Percentiles rank a stretch among this genome's conserved stretches.
Evolutionary conservation across 1,140 invertebrate species (phyloP).

Genomic region (Diplogasteroides magnus): DNA sequence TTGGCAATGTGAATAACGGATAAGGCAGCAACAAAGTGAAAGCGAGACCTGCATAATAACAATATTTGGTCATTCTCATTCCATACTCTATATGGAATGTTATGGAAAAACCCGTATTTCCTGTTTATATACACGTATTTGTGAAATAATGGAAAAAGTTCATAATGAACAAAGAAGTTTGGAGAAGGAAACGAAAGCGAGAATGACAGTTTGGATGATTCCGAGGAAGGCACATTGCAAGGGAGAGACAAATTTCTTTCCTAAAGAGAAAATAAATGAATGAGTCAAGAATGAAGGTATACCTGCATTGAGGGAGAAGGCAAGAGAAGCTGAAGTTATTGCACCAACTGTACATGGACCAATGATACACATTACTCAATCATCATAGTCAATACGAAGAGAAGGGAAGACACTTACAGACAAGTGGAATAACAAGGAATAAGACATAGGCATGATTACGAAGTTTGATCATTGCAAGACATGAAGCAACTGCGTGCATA

Average conservation of each 20-base stretch:
- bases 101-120: no score
- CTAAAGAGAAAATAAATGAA: not conserved
- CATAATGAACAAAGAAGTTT: no score
- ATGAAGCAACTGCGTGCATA: conserved; percentile 33
- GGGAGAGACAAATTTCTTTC: not conserved
- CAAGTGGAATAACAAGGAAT: conserved; percentile 38
- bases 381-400: not conserved
- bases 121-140: no score
- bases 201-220: not conserved
- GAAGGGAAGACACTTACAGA: conserved; percentile 28
- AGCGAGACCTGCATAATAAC: no score
- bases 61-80: no score
- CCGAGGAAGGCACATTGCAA: not conserved
- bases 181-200: not conserved
- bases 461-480: conserved; percentile 32
- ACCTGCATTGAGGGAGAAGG: conserved; percentile 29
- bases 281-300: not conserved
- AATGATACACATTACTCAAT: conserved; percentile 43
- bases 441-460: conserved; percentile 40
- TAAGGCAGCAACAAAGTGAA: no score
- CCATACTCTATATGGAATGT: no score
- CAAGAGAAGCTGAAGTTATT: conserved; percentile 43
- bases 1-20: no score
- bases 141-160: no score
- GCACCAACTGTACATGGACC: conserved; percentile 45